Evolutionary conservation across 2,113 vertebrate genomes (phyloP).

Genomic region (Petaurus breviceps): DNA sequence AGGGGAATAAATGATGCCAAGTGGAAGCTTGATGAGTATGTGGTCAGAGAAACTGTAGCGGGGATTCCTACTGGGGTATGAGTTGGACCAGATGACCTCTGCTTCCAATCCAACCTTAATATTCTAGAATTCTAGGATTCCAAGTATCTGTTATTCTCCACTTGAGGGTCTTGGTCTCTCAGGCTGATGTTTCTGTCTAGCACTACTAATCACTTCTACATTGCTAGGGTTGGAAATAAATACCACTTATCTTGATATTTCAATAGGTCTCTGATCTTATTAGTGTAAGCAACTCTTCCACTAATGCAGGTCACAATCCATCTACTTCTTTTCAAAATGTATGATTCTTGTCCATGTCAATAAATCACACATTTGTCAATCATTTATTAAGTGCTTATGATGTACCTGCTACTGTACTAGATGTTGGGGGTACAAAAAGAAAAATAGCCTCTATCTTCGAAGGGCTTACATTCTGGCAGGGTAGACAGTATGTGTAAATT

Average conservation of each 20-base stretch:
- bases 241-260: not conserved
- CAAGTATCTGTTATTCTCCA: not conserved
- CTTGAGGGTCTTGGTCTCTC: not conserved
- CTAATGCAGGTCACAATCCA: not conserved
- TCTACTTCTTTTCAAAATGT: not conserved
- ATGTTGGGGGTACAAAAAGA: not conserved
- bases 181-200: not conserved
- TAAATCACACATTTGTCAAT: not conserved
- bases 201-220: not conserved
- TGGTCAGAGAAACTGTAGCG: not conserved
- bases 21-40: not conserved
- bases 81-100: not conserved
- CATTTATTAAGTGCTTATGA: not conserved
- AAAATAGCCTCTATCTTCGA: not conserved
- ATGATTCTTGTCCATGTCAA: not conserved
- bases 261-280: not conserved
- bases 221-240: not conserved
- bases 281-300: not conserved
- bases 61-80: not conserved
- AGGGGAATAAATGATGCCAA: not conserved
- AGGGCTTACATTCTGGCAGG: not conserved
- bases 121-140: not conserved
- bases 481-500: not conserved
- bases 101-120: not conserved
- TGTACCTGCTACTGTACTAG: not conserved